A percentile compares a stretch with the other conserved stretches of the same genome.
Conservation (phyloP, 2,113 vertebrate genomes). For the Elephas maximus region DNA sequence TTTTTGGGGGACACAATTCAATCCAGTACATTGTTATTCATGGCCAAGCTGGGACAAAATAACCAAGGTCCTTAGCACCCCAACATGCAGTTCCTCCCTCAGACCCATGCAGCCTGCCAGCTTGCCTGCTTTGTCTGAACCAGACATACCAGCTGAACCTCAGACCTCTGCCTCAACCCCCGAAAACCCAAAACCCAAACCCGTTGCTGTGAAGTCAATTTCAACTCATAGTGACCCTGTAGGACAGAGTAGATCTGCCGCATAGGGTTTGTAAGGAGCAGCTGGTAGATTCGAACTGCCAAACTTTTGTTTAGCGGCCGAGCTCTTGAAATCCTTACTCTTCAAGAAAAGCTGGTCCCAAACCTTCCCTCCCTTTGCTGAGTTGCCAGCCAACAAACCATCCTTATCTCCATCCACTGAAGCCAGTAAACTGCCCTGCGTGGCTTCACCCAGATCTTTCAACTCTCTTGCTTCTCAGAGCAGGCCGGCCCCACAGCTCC, state of each 20-base stretch:
- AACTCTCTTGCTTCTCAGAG: background rate
- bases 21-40: no score
- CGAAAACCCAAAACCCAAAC: background rate
- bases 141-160: background rate
- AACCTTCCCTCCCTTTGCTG: background rate
- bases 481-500: background rate
- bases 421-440: background rate
- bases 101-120: no score
- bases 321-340: background rate
- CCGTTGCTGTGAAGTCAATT: no score
- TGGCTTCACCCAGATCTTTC: background rate
- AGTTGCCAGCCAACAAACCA: background rate
- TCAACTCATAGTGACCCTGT: no score
- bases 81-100: background rate
- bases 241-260: no score
- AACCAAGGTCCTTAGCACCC: no score
- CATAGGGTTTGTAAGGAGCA: no score
- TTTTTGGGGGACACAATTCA: no score
- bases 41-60: background rate
- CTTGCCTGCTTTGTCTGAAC: background rate
- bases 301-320: no score
- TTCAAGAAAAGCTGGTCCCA: conserved; percentile 5
- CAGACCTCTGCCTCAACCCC: background rate
- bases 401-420: background rate
- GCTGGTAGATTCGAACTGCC: no score